Conservation (phyloP, 53 echinoderm and acorn worm genomes). For the Antedon mediterranea region DNA sequence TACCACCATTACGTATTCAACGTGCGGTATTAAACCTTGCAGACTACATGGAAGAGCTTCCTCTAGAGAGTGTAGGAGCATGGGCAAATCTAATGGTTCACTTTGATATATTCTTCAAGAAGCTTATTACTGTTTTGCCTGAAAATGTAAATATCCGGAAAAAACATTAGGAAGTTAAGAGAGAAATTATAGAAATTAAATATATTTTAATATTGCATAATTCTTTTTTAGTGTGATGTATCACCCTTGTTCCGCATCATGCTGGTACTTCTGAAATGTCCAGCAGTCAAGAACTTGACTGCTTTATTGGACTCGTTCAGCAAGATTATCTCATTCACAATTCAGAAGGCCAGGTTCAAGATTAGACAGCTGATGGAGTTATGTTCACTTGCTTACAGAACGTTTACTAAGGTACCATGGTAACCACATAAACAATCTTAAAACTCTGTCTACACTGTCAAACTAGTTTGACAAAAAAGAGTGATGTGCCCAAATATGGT, state of each 20-base stretch:
- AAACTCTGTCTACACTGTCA: too few relatives aligned
- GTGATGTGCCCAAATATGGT: too few relatives aligned
- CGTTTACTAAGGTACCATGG: conserved; percentile 57
- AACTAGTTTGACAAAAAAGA: too few relatives aligned
- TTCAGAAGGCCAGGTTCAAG: conserved; percentile 72
- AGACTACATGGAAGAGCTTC: conserved; percentile 84
- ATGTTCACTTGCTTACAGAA: conserved; percentile 74
- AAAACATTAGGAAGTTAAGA: neutral
- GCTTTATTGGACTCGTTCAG: conserved; percentile 71
- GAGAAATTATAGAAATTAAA: too few relatives aligned
- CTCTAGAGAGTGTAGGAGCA: conserved; percentile 66
- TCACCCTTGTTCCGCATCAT: conserved; percentile 88
- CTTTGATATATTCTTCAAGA: conserved; percentile 87
- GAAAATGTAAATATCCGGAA: conserved; percentile 55
- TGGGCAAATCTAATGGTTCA: conserved; percentile 74
- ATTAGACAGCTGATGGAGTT: conserved; percentile 63
- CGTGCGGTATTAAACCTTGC: conserved; percentile 85
- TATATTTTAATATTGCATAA: too few relatives aligned
- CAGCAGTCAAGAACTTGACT: conserved; percentile 57
- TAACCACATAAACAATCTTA: too few relatives aligned
- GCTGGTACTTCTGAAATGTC: conserved; percentile 59
- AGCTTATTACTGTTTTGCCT: conserved; percentile 45
- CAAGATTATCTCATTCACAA: conserved; percentile 64
- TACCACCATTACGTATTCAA: conserved; percentile 60
- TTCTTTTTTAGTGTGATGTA: conserved; percentile 55